phyloP scores from a whole-genome alignment of 2,113 vertebrate genomes.

The Acrocephalus kingi region DNA sequence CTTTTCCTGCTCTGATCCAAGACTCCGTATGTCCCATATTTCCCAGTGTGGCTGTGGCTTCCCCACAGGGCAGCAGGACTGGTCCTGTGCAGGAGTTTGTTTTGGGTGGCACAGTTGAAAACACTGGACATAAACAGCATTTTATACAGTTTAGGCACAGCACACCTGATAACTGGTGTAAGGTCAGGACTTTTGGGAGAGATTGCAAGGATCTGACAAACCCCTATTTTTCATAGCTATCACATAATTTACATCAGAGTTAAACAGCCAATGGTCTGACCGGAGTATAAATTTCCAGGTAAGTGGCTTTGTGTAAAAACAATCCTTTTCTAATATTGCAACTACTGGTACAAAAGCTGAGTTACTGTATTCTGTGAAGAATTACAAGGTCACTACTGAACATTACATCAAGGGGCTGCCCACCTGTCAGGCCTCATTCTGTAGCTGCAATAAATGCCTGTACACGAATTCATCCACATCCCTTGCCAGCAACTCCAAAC shows the following conservation, averaged over 20 bases:
- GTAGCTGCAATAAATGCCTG: background rate
- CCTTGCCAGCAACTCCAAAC: background rate
- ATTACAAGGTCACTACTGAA: background rate
- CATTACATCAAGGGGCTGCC: background rate
- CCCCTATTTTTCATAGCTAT: background rate
- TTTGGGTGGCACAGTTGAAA: background rate
- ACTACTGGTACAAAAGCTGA: background rate
- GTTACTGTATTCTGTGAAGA: background rate
- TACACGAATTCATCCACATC: background rate
- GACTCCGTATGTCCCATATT: background rate
- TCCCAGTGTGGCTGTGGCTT: background rate
- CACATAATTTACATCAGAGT: background rate
- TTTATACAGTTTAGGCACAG: background rate
- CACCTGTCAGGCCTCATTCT: background rate
- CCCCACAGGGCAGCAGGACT: background rate
- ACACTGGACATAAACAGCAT: background rate
- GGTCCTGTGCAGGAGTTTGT: background rate
- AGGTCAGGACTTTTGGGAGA: background rate
- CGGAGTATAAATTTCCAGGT: background rate
- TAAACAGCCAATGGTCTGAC: background rate
- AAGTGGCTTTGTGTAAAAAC: background rate
- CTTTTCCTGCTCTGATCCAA: background rate
- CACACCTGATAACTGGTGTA: background rate
- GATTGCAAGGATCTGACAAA: background rate
- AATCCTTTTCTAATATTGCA: background rate